These are phyloP conservation scores for Podabrus alpinus DNA, from an alignment of 2,888 invertebrate genomes.

Conservation along the genomic window DNA sequence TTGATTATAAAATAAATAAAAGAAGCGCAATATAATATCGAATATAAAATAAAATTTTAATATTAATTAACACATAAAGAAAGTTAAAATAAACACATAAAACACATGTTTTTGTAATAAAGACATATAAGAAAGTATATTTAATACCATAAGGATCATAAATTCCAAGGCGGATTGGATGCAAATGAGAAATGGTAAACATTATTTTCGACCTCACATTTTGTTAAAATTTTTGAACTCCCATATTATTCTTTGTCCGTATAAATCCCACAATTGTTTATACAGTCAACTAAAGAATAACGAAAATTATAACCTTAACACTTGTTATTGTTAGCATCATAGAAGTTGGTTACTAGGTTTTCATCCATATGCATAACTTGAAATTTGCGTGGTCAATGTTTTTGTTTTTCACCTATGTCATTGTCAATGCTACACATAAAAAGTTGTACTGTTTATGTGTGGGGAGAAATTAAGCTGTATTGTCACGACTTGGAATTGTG, in stretches of 20 bases:
- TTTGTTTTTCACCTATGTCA: not conserved
- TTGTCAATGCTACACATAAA: not conserved
- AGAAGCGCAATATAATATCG: not conserved
- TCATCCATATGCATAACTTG: not conserved
- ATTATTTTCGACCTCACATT: not conserved
- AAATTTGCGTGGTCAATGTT: not conserved
- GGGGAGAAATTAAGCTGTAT: not conserved
- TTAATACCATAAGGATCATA: not conserved
- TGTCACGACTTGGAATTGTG: not conserved
- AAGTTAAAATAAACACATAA: not conserved
- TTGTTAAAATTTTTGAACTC: not conserved
- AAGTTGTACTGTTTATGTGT: not conserved
- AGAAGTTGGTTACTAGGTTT: conserved; percentile 1
- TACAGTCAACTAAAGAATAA: not conserved
- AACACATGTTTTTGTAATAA: not conserved
- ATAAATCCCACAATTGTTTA: not conserved
- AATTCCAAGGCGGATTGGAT: not conserved
- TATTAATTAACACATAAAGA: not conserved
- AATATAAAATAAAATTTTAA: not conserved
- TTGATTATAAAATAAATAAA: not conserved
- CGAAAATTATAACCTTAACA: not conserved
- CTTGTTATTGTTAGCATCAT: not conserved
- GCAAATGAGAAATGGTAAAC: not conserved
- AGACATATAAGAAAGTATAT: not conserved
- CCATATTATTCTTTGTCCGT: not conserved